phyloP scores from a whole-genome alignment of 2,113 vertebrate species.

The Mus spicilegus region DNA sequence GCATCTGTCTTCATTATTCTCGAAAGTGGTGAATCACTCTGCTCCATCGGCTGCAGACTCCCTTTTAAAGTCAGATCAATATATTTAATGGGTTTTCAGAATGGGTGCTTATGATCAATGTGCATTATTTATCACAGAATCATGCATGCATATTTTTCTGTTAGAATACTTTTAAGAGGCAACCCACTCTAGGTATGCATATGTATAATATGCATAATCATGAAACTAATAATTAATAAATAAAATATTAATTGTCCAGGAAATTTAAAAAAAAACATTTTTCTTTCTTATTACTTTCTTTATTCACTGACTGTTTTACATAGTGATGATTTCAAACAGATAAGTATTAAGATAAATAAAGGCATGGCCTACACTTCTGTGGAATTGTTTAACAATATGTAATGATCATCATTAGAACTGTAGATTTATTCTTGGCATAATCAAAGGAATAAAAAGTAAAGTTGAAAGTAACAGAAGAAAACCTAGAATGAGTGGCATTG shows the following conservation, averaged over 20 bases:
- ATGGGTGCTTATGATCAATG: constrained; percentile 54
- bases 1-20: constrained; percentile 71
- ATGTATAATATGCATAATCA: constrained; percentile 28
- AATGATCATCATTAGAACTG: not conserved
- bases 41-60: constrained; percentile 56
- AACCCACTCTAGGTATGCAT: constrained; percentile 26
- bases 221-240: constrained; percentile 52
- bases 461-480: not conserved
- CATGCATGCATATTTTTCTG: constrained; percentile 54
- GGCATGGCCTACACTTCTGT: not conserved
- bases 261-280: constrained; percentile 30
- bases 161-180: constrained; percentile 51
- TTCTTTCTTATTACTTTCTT: not conserved
- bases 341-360: not conserved
- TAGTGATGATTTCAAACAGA: constrained; percentile 20
- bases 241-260: constrained; percentile 32
- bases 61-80: constrained; percentile 74
- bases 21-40: constrained; percentile 51
- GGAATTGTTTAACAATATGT: not conserved
- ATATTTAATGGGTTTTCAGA: constrained; percentile 42
- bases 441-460: not conserved
- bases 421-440: not conserved
- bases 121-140: constrained; percentile 70
- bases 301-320: constrained; percentile 35
- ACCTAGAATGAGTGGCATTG: not conserved